Conservation (phyloP, 2,797 vertebrate species). For the Lycodopsis pacificus region DNA sequence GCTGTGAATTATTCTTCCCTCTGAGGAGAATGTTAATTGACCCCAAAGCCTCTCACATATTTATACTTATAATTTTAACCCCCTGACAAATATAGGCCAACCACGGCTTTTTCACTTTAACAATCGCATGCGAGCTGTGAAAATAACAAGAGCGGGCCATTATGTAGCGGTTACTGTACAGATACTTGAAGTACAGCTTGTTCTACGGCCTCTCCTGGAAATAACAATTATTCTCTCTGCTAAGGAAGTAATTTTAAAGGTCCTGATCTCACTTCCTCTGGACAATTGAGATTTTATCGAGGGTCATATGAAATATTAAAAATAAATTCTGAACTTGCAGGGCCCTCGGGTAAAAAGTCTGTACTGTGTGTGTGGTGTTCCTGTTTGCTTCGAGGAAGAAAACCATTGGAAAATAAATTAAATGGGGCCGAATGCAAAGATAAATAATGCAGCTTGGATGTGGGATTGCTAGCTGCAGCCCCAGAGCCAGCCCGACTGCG, state of each 20-base stretch:
- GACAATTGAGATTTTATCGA: conserved; percentile 82
- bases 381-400: conserved; percentile 75
- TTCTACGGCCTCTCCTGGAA: conserved; percentile 54
- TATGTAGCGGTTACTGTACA: conserved; percentile 56
- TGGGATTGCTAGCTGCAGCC: conserved; percentile 76
- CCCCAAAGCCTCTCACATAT: conserved; percentile 73
- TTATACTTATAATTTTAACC: conserved; percentile 74
- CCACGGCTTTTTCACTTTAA: conserved; percentile 63
- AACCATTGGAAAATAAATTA: conserved; percentile 84
- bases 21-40: conserved; percentile 78
- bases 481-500: conserved; percentile 73
- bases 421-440: conserved; percentile 80
- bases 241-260: conserved; percentile 82
- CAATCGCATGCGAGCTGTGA: conserved; percentile 36
- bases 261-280: conserved; percentile 77
- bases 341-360: conserved; percentile 71
- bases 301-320: conserved; percentile 79
- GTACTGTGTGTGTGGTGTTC: conserved; percentile 69
- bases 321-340: conserved; percentile 68
- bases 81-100: conserved; percentile 71
- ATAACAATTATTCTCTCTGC: conserved; percentile 79
- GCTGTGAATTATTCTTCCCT: conserved; percentile 72
- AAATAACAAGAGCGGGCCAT: conserved; percentile 47
- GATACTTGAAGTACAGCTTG: conserved; percentile 48
- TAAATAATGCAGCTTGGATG: conserved; percentile 84